Conservation (phyloP, 2,797 vertebrate species). For the Chrosomus eos region DNA sequence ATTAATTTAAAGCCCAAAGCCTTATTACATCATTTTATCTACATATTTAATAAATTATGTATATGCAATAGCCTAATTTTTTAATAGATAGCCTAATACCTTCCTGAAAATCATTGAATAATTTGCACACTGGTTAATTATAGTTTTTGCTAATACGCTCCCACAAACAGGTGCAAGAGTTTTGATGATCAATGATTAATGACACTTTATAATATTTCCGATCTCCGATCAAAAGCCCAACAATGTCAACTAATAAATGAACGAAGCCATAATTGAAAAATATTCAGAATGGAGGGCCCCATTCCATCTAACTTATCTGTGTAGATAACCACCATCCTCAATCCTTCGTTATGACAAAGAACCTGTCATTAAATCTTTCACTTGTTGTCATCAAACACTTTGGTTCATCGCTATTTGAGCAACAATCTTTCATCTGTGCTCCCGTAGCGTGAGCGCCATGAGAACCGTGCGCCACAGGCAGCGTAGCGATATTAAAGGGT, state of each 20-base stretch:
- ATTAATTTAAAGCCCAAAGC: not conserved
- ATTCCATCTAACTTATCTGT: conserved; percentile 1
- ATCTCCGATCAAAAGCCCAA: not conserved
- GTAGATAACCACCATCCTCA: not conserved
- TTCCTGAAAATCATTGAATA: not conserved
- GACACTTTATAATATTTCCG: not conserved
- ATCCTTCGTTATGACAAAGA: not conserved
- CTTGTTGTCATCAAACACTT: not conserved
- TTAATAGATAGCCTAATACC: not conserved
- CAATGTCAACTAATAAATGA: not conserved
- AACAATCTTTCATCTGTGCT: not conserved
- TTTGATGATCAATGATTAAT: not conserved
- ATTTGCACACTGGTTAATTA: not conserved
- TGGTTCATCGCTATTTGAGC: not conserved
- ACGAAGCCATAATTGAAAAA: not conserved
- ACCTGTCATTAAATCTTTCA: not conserved
- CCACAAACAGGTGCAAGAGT: not conserved
- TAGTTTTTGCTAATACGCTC: not conserved
- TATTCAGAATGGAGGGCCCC: not conserved
- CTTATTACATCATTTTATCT: not conserved
- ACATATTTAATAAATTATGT: not conserved
- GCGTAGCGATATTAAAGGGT: no score
- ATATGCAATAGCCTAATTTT: not conserved
- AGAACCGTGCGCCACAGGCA: no score
- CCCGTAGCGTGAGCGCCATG: no score